phyloP scores from a whole-genome alignment of 53 echinoderm and acorn worm genomes.

The Patiria pectinifera region DNA sequence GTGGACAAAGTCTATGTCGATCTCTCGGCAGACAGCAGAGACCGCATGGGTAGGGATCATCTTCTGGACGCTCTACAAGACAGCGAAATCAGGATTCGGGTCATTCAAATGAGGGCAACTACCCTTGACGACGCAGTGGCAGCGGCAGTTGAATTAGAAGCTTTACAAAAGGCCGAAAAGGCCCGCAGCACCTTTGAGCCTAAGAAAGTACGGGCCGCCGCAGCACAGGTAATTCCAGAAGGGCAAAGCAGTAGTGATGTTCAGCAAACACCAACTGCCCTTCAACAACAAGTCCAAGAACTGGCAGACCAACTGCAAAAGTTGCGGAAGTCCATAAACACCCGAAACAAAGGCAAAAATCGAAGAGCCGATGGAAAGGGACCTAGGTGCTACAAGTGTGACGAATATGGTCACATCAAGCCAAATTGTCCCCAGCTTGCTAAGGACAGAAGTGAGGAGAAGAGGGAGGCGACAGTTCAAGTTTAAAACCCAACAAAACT shows the following conservation, averaged over 20 bases:
- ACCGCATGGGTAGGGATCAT: conserved; percentile 9
- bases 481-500: too few relatives aligned
- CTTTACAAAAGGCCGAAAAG: conserved; percentile 28
- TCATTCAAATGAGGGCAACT: conserved; percentile 8
- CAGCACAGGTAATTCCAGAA: neutral
- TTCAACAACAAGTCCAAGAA: neutral
- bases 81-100: neutral
- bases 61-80: neutral
- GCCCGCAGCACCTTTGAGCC: neutral
- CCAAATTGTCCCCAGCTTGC: neutral
- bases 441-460: too few relatives aligned
- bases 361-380: neutral
- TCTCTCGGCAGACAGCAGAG: conserved; percentile 4
- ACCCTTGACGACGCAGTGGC: conserved; percentile 11
- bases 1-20: conserved; percentile 17
- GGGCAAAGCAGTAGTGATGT: neutral
- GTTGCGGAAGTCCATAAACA: neutral
- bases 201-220: neutral
- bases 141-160: conserved; percentile 34
- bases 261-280: neutral
- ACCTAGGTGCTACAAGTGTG: conserved; percentile 11
- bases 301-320: neutral
- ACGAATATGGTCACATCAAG: conserved; percentile 24
- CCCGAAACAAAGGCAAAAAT: neutral
- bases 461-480: too few relatives aligned